Conservation (phyloP, 2,797 vertebrate genomes). For the Sebastes cheni region DNA sequence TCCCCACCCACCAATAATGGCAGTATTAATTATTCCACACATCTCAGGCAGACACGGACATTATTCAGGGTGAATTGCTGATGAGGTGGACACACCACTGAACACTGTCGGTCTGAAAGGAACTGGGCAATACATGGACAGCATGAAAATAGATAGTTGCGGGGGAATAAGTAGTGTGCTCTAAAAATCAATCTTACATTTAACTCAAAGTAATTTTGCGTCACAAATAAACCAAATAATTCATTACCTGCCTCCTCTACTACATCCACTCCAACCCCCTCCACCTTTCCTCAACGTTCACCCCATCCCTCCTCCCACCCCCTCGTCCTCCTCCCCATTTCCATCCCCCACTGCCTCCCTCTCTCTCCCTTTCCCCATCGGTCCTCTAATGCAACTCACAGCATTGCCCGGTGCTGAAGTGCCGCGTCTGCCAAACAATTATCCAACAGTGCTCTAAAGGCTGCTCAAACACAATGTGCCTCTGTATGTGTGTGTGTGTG, state of each 20-base stretch:
- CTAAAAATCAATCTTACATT: constrained; percentile 1
- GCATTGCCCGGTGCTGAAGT: constrained; percentile 72
- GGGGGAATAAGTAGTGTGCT: not conserved
- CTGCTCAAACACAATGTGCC: constrained; percentile 63
- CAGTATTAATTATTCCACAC: constrained; percentile 77
- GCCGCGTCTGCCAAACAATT: constrained; percentile 77
- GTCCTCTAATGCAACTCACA: constrained; percentile 64
- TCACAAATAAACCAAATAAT: constrained; percentile 40
- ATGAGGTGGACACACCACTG: constrained; percentile 53
- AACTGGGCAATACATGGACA: constrained; percentile 21
- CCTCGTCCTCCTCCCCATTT: constrained; percentile 42
- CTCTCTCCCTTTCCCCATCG: constrained; percentile 1
- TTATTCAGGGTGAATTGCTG: constrained; percentile 71
- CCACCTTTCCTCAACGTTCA: constrained; percentile 46
- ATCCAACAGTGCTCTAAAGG: constrained; percentile 64
- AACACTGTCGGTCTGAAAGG: not conserved
- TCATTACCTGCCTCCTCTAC: constrained; percentile 41
- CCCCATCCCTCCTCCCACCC: constrained; percentile 51
- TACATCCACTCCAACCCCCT: constrained; percentile 27
- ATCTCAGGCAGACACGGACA: constrained; percentile 57
- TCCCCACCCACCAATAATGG: constrained; percentile 78
- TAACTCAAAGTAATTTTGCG: not conserved
- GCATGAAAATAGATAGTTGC: constrained; percentile 10
- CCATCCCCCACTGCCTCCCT: constrained; percentile 46
- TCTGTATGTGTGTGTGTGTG: constrained; percentile 26